Base-by-base conservation (phyloP, 2,113 vertebrate species). In the Brachionichthys hirsutus region DNA sequence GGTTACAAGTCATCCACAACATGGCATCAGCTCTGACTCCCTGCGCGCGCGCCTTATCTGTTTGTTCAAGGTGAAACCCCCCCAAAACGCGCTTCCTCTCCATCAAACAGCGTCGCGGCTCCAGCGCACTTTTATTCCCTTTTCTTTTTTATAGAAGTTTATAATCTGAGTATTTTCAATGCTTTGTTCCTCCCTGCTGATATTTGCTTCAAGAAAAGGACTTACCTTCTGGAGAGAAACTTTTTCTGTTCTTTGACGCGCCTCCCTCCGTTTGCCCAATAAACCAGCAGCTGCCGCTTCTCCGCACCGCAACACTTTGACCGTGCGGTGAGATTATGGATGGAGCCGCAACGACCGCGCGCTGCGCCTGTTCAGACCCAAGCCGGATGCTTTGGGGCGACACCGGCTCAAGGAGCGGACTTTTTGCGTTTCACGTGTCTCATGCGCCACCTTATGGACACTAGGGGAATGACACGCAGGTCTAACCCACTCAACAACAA, bases 41-140 rank as follows among this genome's bases (percentile, higher is more conserved):
- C 24, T 36, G 62, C 51, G 92, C 92, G 91, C 93, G 93, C n/a
- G n/a, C n/a, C n/a, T n/a, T n/a, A n/a, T n/a, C n/a, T n/a, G n/a
- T 94, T 93, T 91, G 92, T 93, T 92, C 90, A 93, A 92, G 81
- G 86, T 88, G 87, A 80, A 90, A 90, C 90, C 34, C n/a, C n/a
- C n/a, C n/a, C n/a, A 30, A 92, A 90, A 80, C 71, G 83, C 92
- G 90, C 85, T 89, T 91, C 92, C 91, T 92, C 92, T 93, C 54
- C 91, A 93, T 92, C 92, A n/a, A n/a, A n/a, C n/a, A n/a, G n/a
- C n/a, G n/a, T n/a, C 24, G 24, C 24, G 1, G 24, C 24, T 30
- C 24, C 8, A 8, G 8, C 24, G 24, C 24, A 8, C 24, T 6
- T 30, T 30, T 30, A 30, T 30, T 30, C 3, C 24, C 24, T 30